A percentile compares a stretch with the other conserved stretches of the same genome.
phyloP scores from a whole-genome alignment of 2,113 vertebrate species.

The Falcunculus frontatus region DNA sequence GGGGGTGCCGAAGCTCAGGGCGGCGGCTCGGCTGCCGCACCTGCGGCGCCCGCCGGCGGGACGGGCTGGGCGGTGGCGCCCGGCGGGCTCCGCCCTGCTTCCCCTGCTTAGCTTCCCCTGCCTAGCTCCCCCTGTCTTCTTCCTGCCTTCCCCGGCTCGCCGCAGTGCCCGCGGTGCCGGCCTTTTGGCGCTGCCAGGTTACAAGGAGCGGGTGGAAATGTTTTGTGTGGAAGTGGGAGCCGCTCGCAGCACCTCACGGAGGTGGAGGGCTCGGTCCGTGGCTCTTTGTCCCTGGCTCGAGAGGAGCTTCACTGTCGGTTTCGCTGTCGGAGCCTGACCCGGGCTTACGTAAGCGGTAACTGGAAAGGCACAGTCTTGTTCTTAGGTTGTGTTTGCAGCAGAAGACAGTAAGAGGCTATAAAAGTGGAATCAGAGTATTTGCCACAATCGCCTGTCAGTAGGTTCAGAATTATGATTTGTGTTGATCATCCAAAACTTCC shows the following conservation, averaged over 20 bases:
- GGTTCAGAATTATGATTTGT: background rate
- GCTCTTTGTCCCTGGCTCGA: background rate
- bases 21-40: background rate
- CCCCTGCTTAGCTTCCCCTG: background rate
- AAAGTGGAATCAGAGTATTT: background rate
- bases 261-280: too few relatives aligned
- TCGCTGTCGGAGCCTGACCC: background rate
- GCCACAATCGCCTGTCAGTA: background rate
- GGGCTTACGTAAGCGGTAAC: background rate
- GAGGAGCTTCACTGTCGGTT: background rate
- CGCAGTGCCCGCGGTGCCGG: accelerated
- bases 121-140: background rate
- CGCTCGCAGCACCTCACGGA: background rate
- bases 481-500: background rate
- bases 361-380: background rate
- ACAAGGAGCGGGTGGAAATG: accelerated
- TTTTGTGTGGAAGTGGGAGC: background rate
- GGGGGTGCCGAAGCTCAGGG: background rate
- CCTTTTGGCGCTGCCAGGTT: accelerated
- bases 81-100: background rate
- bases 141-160: accelerated
- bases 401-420: background rate
- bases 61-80: background rate
- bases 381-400: background rate
- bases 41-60: background rate